A percentile compares a stretch with the other conserved stretches of the same genome.
Evolutionary conservation across 2,797 vertebrate species (phyloP).

Genomic region (Sebastes jordani): DNA sequence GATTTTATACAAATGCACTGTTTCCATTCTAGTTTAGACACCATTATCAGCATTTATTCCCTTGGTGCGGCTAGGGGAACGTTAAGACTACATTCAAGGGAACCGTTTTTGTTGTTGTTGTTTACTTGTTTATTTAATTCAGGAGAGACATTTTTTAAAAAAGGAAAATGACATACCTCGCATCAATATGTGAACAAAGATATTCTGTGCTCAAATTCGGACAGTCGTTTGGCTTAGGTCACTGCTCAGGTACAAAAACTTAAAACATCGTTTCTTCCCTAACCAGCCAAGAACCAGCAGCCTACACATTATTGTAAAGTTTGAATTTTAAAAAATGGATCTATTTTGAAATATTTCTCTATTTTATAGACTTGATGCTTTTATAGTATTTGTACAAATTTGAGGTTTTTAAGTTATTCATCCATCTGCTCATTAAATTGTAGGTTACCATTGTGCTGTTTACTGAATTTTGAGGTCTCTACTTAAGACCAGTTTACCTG

Average conservation of each 20-base stretch:
- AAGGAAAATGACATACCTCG: slow-evolving; percentile 65
- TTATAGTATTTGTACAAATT: slow-evolving; percentile 81
- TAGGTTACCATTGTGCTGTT: slow-evolving; percentile 61
- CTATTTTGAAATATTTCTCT: slow-evolving; percentile 80
- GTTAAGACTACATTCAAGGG: slow-evolving; percentile 65
- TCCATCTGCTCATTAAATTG: slow-evolving; percentile 55
- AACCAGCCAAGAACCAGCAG: slow-evolving; percentile 68
- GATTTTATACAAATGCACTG: slow-evolving; percentile 59
- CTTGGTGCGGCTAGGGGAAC: slow-evolving; percentile 67
- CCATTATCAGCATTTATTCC: slow-evolving; percentile 53
- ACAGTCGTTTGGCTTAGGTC: slow-evolving; percentile 66
- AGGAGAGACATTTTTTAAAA: slow-evolving; percentile 35
- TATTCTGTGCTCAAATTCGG: slow-evolving; percentile 64
- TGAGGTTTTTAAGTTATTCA: slow-evolving; percentile 79
- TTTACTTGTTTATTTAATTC: slow-evolving; percentile 64
- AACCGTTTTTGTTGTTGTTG: slow-evolving; percentile 48
- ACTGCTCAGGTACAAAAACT: slow-evolving; percentile 72
- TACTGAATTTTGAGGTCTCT: slow-evolving; percentile 43
- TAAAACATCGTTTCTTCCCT: slow-evolving; percentile 43
- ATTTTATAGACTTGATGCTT: slow-evolving; percentile 79
- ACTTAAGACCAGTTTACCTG: slow-evolving; percentile 21
- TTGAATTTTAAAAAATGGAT: slow-evolving; percentile 68
- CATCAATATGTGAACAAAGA: slow-evolving; percentile 57
- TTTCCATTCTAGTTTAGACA: slow-evolving; percentile 54
- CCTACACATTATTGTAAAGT: slow-evolving; percentile 76